Evolutionary conservation across 2,888 invertebrate species (phyloP), one percentile per base, ranked within the genome.

Genomic region (Halictus ligatus): DNA sequence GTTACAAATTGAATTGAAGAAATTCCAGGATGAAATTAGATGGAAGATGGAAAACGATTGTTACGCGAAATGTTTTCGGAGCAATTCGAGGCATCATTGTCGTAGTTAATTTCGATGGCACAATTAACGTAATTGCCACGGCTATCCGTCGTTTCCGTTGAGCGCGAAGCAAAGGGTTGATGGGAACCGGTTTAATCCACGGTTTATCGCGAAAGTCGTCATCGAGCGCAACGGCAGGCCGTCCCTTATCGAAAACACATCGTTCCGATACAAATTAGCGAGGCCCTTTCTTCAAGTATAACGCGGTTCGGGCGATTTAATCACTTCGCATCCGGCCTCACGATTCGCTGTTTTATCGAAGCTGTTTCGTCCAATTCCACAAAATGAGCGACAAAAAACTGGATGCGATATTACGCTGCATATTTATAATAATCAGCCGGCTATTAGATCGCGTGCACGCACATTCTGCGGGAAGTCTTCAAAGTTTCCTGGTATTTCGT

Each of bases 271-370:
- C n/a, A 60, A 81, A 81, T 86, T 73, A 60, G 64, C 7, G 15
- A 21, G n/a, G 48, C 8, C 18, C 25, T 43, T 50, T 40, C 7
- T 12, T 10, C 29, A 43, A 35, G 76, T 81, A 46, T 72, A 82
- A 80, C 21, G 46, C 46, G n/a, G 54, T 50, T 35, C 48, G 54
- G 50, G n/a, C 69, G 50, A 85, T 64, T 80, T 67, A 50, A 78
- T 80, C 29, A 40, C 58, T 25, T 35, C 60, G 29, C 40, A 46
- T 21, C 1, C 58, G 50, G 21, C n/a, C 8, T 67, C 13, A n/a
- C 6, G 12, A 7, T 35, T 8, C 40, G 35, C 21, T 48, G 67
- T 73, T 69, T 85, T 29, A 43, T 60, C 18, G 7, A 64, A 64
- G 29, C 29, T 15, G 15, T 29, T 29, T 64, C 6, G 1, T 29